phyloP scores from a whole-genome alignment of 2,113 vertebrate genomes.

The Paratilapia polleni region DNA sequence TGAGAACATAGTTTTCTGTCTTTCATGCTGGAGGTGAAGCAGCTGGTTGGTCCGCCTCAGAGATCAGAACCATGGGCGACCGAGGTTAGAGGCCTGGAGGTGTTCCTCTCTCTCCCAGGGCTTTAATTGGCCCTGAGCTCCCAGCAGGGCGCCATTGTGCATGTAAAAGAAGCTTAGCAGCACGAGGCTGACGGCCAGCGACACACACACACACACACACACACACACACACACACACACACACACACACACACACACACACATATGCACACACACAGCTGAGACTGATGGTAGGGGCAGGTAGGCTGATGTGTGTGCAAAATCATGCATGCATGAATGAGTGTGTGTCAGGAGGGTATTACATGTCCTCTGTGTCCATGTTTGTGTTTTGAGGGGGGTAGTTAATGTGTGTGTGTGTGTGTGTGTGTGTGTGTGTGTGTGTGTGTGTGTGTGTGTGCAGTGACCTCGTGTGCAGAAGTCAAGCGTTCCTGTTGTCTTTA shows the following conservation, averaged over 20 bases:
- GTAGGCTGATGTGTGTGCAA: neutral
- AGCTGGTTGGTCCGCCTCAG: conserved; percentile 25
- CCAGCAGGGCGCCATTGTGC: conserved; percentile 45
- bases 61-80: conserved; percentile 9
- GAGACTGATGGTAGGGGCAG: neutral
- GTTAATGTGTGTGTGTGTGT: conserved; percentile 47
- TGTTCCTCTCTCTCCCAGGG: conserved; percentile 9
- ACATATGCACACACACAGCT: neutral
- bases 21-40: neutral
- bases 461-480: conserved; percentile 49
- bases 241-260: too few species aligned
- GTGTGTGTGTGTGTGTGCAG: conserved; percentile 11
- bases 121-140: conserved; percentile 59
- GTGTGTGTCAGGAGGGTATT: neutral
- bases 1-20: neutral
- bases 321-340: neutral
- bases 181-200: neutral
- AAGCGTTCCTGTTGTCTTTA: conserved; percentile 49
- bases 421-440: conserved; percentile 15
- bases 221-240: conserved; percentile 4
- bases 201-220: conserved; percentile 8
- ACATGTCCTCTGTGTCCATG: conserved; percentile 9
- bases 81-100: conserved; percentile 10
- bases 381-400: conserved; percentile 42
- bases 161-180: conserved; percentile 53